Conservation (phyloP, 2,113 vertebrate genomes). For the Heptranchias perlo region DNA sequence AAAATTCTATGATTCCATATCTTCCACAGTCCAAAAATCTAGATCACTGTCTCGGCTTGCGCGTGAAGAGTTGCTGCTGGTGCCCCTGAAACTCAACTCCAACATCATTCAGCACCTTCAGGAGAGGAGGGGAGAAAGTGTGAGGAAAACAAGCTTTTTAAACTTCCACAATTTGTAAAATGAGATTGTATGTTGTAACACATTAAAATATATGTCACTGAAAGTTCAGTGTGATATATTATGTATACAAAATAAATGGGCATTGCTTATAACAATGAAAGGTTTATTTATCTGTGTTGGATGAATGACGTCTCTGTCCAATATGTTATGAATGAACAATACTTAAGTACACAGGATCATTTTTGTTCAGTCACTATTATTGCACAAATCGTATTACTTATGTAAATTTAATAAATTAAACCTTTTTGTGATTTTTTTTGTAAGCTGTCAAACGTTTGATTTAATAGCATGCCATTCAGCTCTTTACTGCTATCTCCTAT, state of each 20-base stretch:
- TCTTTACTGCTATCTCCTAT: neutral
- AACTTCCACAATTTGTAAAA: neutral
- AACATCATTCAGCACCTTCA: neutral
- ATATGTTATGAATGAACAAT: constrained; percentile 31
- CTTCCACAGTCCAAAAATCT: neutral
- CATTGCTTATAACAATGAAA: neutral
- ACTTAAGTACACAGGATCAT: constrained; percentile 12
- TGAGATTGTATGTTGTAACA: neutral
- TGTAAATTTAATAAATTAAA: neutral
- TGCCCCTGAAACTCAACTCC: neutral
- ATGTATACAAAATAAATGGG: neutral
- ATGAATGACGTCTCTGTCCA: constrained; percentile 29
- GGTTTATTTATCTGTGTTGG: constrained; percentile 13
- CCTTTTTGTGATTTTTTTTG: neutral
- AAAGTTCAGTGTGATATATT: neutral
- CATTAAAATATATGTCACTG: neutral
- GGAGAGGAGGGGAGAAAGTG: neutral
- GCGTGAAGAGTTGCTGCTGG: neutral
- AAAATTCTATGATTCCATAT: neutral
- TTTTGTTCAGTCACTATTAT: constrained; percentile 6
- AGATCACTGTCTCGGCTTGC: neutral
- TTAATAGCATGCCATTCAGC: neutral
- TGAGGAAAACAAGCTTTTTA: neutral
- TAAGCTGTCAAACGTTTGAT: neutral
- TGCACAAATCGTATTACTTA: neutral